A percentile compares a stretch with the other conserved stretches of the same genome.
phyloP scores from a whole-genome alignment of 2,888 invertebrate genomes.

The Sphaerophoria rueppellii region DNA sequence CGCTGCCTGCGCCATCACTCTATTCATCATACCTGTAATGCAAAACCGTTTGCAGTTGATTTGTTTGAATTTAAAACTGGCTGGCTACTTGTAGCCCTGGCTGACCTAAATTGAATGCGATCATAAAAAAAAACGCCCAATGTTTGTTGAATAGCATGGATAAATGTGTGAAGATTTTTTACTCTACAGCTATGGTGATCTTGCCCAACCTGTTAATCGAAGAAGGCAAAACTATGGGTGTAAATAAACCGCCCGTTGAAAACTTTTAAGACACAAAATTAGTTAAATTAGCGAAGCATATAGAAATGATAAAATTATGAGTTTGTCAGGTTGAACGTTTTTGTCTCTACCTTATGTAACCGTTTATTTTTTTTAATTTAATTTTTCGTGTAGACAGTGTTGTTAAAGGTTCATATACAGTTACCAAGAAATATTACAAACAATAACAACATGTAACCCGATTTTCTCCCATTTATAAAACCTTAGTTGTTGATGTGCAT shows the following conservation, averaged over 20 bases:
- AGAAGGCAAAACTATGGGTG: constrained; percentile 70
- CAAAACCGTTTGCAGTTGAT: background rate
- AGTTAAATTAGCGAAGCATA: background rate
- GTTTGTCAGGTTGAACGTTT: background rate
- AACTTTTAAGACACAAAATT: constrained; percentile 38
- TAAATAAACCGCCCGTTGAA: constrained; percentile 66
- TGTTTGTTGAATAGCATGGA: constrained; percentile 54
- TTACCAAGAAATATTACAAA: background rate
- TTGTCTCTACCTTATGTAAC: too few relatives aligned
- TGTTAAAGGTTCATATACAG: too few relatives aligned
- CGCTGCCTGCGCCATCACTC: constrained; percentile 7
- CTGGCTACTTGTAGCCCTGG: background rate
- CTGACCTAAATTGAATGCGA: too few relatives aligned
- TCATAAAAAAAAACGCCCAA: constrained; percentile 42
- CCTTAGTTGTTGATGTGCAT: constrained; percentile 1
- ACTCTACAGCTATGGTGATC: background rate
- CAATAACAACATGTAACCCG: background rate
- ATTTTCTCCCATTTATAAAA: constrained; percentile 15
- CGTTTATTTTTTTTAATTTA: too few relatives aligned
- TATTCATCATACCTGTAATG: constrained; percentile 12
- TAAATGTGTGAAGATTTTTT: constrained; percentile 55
- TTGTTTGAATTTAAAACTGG: constrained; percentile 14
- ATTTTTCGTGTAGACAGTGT: background rate
- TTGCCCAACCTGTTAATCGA: constrained; percentile 44
- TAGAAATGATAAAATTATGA: background rate